These are phyloP conservation scores for Catocala nupta DNA, from an alignment of 2,888 invertebrate species.

Conservation along the genomic window DNA sequence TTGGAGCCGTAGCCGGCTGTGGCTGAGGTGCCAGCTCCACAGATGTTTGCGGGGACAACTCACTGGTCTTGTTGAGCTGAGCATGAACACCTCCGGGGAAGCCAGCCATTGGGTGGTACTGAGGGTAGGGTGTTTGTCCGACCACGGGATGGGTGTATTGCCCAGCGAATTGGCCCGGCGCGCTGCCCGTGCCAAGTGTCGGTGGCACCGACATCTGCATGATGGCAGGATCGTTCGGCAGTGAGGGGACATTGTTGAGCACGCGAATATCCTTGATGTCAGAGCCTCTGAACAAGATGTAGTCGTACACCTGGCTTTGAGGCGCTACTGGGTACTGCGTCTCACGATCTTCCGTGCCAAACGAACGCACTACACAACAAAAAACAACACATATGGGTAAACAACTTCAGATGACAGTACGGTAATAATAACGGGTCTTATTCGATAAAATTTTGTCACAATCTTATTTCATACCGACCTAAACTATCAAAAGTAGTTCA, in stretches of 20 bases:
- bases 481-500: constrained; percentile 1
- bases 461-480: neutral
- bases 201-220: constrained; percentile 95
- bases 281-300: constrained; percentile 98
- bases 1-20: constrained; percentile 72
- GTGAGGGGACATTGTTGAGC: constrained; percentile 94
- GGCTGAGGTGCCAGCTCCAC: constrained; percentile 77
- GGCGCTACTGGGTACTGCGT: constrained; percentile 98
- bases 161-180: constrained; percentile 87
- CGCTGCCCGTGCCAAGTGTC: constrained; percentile 88
- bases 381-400: constrained; percentile 37
- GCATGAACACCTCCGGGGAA: constrained; percentile 82
- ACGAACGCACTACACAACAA: constrained; percentile 95
- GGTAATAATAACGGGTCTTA: neutral
- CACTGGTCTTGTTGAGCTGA: constrained; percentile 84
- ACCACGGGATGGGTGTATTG: constrained; percentile 92
- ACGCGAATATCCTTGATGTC: constrained; percentile 99
- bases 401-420: neutral
- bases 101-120: constrained; percentile 85
- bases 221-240: constrained; percentile 99
- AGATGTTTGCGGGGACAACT: constrained; percentile 83
- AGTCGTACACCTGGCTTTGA: constrained; percentile 99
- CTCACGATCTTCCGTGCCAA: constrained; percentile 99
- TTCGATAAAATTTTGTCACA: too few relatives aligned
- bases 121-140: constrained; percentile 85